phyloP scores from a whole-genome alignment of 2,797 vertebrate genomes.

The Holocentrus rufus region DNA sequence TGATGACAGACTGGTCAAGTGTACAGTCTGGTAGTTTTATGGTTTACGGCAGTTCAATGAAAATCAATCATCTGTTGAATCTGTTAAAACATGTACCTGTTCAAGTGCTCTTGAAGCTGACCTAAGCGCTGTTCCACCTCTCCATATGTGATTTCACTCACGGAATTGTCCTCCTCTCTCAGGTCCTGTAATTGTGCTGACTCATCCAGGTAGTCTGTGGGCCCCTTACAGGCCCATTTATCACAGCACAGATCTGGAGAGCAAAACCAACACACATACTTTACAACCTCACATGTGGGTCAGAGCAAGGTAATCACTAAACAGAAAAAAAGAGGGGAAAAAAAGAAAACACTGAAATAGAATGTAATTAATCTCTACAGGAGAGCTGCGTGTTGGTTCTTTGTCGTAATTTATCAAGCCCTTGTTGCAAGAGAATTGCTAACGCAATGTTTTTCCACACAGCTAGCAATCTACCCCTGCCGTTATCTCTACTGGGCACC shows the following conservation, averaged over 20 bases:
- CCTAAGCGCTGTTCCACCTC: conserved; percentile 97
- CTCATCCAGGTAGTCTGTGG: conserved; percentile 81
- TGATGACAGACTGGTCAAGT: not conserved
- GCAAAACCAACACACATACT: conserved; percentile 58
- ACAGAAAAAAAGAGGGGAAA: conserved; percentile 12
- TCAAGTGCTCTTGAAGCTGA: conserved; percentile 96
- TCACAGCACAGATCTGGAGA: conserved; percentile 84
- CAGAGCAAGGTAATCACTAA: conserved; percentile 71
- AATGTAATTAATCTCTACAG: conserved; percentile 75
- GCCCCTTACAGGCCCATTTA: conserved; percentile 86
- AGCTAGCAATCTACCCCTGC: conserved; percentile 50
- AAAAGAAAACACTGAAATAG: conserved; percentile 67
- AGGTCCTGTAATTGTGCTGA: conserved; percentile 83
- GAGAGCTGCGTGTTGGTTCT: conserved; percentile 58
- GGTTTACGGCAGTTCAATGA: conserved; percentile 13
- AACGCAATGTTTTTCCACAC: conserved; percentile 51
- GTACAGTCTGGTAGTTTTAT: not conserved
- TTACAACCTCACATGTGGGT: conserved; percentile 75
- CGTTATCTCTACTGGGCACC: conserved; percentile 77
- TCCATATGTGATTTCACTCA: conserved; percentile 93
- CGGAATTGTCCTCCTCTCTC: conserved; percentile 89
- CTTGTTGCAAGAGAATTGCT: conserved; percentile 55
- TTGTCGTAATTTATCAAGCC: conserved; percentile 73
- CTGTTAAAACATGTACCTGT: conserved; percentile 84
- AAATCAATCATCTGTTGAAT: conserved; percentile 8